Base-by-base conservation (phyloP, 2,113 vertebrate genomes). In the Melanerpes formicivorus region DNA sequence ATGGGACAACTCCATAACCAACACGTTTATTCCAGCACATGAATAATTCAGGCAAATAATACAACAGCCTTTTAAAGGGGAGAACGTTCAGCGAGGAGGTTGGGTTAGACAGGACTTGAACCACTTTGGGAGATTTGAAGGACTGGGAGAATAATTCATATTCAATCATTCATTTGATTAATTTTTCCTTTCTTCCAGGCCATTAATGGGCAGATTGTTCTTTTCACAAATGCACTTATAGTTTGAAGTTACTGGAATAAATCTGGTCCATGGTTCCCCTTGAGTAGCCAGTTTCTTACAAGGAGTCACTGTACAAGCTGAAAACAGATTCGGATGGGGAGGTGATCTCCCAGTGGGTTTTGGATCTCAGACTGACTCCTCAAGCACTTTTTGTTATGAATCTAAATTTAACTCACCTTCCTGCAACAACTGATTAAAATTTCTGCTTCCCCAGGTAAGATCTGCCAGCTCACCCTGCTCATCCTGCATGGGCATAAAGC, bases 21-120 rank as follows among this genome's bases (percentile, higher is more conserved):
- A 93, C 40, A 64, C 19, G 32, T 96, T 97, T 97, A 97, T 97
- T 97, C 91, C 92, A 95, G 80, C 30, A 93, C 62, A 96, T 98
- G 78, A 97, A 98, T 97, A 97, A 98, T 98, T 97, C 72, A 98
- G 71, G 80, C 70, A 89, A 91, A 97, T 95, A 96, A 96, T 97
- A 96, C 96, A 97, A 96, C 76, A 79, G 58, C 50, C 81, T 90
- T 94, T 91, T 88, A 90, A 95, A 91, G 77, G 40, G 82, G 66
- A 88, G 64, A 91, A 74, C 65, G 90, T 77, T 94, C 4, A 26
- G 70, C 2, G 4, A 88, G 52, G 78, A 93, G 72, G 64, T 75
- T 89, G 42, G 71, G 48, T 64, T 83, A 93, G 67, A 87, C 88
- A 86, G 63, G 60, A 80, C 93, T 95, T 44, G 52, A 27, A n/a